A percentile compares a stretch with the other conserved stretches of the same genome.
phyloP scores from a whole-genome alignment of 2,888 invertebrate genomes.

The Sminthurinus aureus region DNA sequence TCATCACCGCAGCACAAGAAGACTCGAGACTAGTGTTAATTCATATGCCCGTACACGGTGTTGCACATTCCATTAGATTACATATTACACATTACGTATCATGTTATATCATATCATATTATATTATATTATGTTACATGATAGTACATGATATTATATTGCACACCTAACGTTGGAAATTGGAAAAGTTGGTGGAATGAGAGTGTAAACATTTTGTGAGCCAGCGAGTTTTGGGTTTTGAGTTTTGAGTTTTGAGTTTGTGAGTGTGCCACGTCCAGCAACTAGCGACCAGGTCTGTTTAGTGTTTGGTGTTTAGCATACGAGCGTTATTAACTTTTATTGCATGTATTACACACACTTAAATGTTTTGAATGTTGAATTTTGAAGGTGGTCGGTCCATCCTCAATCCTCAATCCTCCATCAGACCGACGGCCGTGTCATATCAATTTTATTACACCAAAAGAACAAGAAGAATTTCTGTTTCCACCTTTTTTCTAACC shows the following conservation, averaged over 20 bases:
- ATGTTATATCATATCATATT: too few relatives aligned
- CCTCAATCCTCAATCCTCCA: too few relatives aligned
- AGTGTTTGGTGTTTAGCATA: constrained; percentile 31
- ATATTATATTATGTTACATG: too few relatives aligned
- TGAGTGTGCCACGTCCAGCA: too few relatives aligned
- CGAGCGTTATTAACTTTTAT: constrained; percentile 32
- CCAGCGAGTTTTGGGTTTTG: too few relatives aligned
- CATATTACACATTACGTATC: constrained; percentile 14
- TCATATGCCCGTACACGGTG: constrained; percentile 27
- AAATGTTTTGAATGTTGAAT: too few relatives aligned
- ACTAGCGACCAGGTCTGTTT: too few relatives aligned
- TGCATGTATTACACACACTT: constrained; percentile 16
- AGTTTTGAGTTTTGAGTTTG: too few relatives aligned
- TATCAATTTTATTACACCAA: constrained; percentile 34
- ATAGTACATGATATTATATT: too few relatives aligned
- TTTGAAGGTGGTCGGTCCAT: constrained; percentile 10
- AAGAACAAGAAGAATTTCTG: constrained; percentile 34
- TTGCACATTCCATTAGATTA: constrained; percentile 31
- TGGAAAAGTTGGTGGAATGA: background rate
- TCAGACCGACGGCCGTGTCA: constrained; percentile 16
- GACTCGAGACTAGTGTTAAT: background rate
- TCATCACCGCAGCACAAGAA: background rate
- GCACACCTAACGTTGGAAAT: too few relatives aligned
- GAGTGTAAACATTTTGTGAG: background rate
- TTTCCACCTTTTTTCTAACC: constrained; percentile 24